Base-by-base conservation (phyloP, 2,113 vertebrate genomes). In the Plectropomus leopardus region DNA sequence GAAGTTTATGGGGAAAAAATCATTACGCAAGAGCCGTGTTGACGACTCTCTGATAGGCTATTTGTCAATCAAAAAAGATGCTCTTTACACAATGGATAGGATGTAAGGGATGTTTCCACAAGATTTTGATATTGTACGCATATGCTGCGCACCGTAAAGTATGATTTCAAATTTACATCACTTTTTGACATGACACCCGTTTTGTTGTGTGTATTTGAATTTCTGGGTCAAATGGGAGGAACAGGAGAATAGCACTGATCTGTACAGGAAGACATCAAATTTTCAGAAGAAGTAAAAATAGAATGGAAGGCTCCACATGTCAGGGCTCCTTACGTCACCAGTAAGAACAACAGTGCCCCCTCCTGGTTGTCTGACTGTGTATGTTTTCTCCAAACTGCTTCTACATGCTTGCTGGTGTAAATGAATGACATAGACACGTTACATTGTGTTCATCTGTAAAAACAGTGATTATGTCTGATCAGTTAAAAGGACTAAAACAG, bases 231-330 rank as follows among this genome's bases (percentile, higher is more conserved):
- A 84, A 80, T 44, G 47, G 65, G 32, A 68, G 58, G 70, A 91
- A 85, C 47, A 55, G 71, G 23, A 88, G 69, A 86, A 83, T 76
- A 71, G 57, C 65, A 70, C 72, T 80, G 73, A 85, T 87, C 85
- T 82, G 61, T 79, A 86, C 65, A 75, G 71, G 58, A 87, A 76
- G 63, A 90, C 78, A 91, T 92, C 4, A 69, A 42, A 78, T 79
- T 87, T 91, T 92, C 81, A 89, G 64, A 64, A 76, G 81, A 81
- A 68, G 76, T 89, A 92, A 86, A 93, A 93, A 89, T 88, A 91
- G 83, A 86, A 58, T 24, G 7, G 42, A 74, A 66, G 53, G 65
- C 72, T 80, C 34, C 55, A 71, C 24, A 0, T 53, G 5, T 51
- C 45, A 58, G 45, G 50, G 60, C 66, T 48, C 59, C 26, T 51